Base-by-base conservation (phyloP, 2,113 vertebrate genomes). In the Rutilus rutilus region DNA sequence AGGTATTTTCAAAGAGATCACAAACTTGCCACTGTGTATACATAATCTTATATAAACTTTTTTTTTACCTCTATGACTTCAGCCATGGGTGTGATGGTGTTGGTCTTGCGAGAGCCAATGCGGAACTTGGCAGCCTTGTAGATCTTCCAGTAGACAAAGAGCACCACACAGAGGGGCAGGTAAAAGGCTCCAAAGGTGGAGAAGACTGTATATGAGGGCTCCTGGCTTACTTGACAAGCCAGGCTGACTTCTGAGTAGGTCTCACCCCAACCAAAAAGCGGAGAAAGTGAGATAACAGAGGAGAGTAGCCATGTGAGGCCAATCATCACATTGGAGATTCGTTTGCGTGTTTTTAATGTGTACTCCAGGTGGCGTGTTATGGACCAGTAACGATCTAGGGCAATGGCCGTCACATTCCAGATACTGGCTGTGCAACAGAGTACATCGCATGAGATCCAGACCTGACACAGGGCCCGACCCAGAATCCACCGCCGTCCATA, bases 91-190 rank as follows among this genome's bases (percentile, higher is more conserved):
- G 95, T 97, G 93, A 99, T 96, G 86, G 96, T 97, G 89, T 97
- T 99, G 87, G 88, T 95, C 92, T 97, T 97, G 62, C 93, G 93
- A 67, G 96, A 95, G 1, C 96, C 97, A 2, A 97, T 95, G 21
- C 97, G 96, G 87, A 98, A 95, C 91, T 95, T 97, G 88, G 97
- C 97, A 0, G 97, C 97, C 92, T 96, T 98, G 95, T 99, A 99
- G 92, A 99, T 97, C 94, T 97, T 97, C 97, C 98, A 99, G 89
- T 99, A 99, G n/a, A 99, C 98, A 59, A 99, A 99, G 0, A 99
- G 96, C 85, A 99, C 97, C 80, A 99, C 97, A 0, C 96, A 96
- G 12, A 99, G 97, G 0, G 97, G 98, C 85, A 99, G 89, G 89
- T 98, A 99, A 93, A 99, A 99, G 0, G 98, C 98, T 4, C 97